Base-by-base conservation (phyloP, 2,797 vertebrate species). In the Melopsittacus undulatus region DNA sequence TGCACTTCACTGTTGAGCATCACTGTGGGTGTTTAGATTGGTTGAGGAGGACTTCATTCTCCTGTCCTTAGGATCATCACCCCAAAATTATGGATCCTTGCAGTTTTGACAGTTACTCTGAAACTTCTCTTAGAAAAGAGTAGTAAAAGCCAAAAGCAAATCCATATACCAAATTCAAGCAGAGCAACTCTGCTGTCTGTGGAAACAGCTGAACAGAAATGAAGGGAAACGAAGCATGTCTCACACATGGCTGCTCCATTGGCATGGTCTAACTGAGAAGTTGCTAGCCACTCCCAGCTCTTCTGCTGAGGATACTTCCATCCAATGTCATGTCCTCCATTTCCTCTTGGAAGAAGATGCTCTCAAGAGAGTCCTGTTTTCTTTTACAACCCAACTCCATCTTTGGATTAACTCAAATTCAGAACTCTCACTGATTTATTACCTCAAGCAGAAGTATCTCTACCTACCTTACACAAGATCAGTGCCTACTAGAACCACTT, bases 141-240 rank as follows among this genome's bases (percentile, higher is more conserved):
- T n/a, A 80, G 34, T 32, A 78, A 80, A 95, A 83, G 34, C 23
- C 52, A 72, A 89, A 92, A 89, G 26, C 29, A 92, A 92, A 81
- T 54, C 45, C 8, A 1, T n/a, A 7, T 27, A 64, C 26, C 34
- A 61, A 72, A 80, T 46, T 54, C 29, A 91, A 49, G 59, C 19
- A 87, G 27, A 89, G 29, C n/a, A 85, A 13, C 16, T 77, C 61
- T 0, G 0, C 40, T 89, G 43, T 45, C 87, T 83, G 68, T 61
- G 52, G 68, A 52, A 92, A 85, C 75, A 94, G 82, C 77, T 94
- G 92, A 91, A 27, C 72, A 80, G 87, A 94, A 91, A 73, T 42
- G 68, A 92, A 95, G 64, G 78, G 89, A 92, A 92, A 80, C 2
- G 18, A 94, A 89, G 68, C 89, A 34, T 83, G 29, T 20, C 34